Base-by-base conservation (phyloP, 2,888 invertebrate genomes). In the Helleia helle region DNA sequence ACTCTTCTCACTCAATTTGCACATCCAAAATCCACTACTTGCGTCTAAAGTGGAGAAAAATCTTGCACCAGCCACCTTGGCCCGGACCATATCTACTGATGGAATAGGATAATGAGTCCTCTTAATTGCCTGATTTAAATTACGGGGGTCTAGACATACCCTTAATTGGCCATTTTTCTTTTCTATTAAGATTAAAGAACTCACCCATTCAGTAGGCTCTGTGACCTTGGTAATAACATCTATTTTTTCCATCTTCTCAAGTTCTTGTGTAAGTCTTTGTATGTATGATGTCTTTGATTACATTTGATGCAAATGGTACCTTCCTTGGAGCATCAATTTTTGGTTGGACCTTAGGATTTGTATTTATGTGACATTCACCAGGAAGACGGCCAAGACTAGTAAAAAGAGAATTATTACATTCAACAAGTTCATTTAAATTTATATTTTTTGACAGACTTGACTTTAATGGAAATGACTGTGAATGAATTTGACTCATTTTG, bases 151-250 rank as follows among this genome's bases (percentile, higher is more conserved):
- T 3, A 53, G 31, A 43, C 49, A 51, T n/a, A 51, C 28, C 12
- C 50, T 38, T 18, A 52, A 36, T 28, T 40, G 36, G 28, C 48
- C 46, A 47, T 49, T 49, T 34, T 18, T 18, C 47, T 42, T 36
- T 45, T 43, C 44, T 9, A 42, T 39, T 26, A 47, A 12, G 7
- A 46, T 30, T 26, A 52, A 14, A 24, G 42, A 42, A 43, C 38
- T 47, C 7, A 51, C 47, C 48, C 47, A 51, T 7, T 40, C 36
- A 5, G 51, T 51, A 36, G 50, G 51, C 13, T 50, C 36, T 25
- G 43, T 43, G 36, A 50, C 49, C 39, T 48, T 48, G 1, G 12
- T 28, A 9, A 52, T 50, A 41, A 52, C 49, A 42, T 38, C 43
- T 37, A 52, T 36, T 12, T 46, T 26, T 29, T 45, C 52, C 50